Percentiles rank a stretch among this genome's conserved stretches.
Conservation (phyloP, 2,797 vertebrate genomes). For the Acanthopagrus latus region DNA sequence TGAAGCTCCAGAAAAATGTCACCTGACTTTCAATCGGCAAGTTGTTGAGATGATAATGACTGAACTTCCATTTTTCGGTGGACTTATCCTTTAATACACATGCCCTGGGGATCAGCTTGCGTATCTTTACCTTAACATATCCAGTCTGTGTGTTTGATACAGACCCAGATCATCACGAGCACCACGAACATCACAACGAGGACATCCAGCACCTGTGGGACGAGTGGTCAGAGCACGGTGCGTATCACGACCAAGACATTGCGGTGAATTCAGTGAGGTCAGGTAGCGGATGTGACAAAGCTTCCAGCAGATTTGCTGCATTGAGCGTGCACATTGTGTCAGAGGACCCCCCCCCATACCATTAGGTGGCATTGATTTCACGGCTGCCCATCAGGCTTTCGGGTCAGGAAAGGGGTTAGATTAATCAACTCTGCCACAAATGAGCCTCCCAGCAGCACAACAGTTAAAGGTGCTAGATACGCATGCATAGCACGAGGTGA, state of each 20-base stretch:
- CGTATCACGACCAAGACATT: conserved; percentile 24
- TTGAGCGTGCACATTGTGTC: not conserved
- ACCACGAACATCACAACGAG: conserved; percentile 64
- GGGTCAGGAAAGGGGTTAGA: too few species aligned
- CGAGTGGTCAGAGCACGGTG: conserved; percentile 85
- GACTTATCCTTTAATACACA: too few species aligned
- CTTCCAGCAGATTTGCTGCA: conserved; percentile 4
- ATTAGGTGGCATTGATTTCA: conserved; percentile 53
- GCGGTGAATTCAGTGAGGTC: not conserved
- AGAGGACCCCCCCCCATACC: conserved; percentile 4
- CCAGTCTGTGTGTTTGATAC: conserved; percentile 32
- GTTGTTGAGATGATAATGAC: too few species aligned
- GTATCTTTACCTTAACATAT: not conserved
- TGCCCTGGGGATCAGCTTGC: not conserved
- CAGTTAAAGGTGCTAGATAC: not conserved
- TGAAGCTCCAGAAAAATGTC: too few species aligned
- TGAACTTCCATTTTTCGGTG: too few species aligned
- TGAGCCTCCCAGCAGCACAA: not conserved
- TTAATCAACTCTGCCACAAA: conserved; percentile 18
- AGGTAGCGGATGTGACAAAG: not conserved
- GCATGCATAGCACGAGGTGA: not conserved
- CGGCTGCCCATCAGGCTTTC: conserved; percentile 11
- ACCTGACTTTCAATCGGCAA: too few species aligned
- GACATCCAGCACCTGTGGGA: conserved; percentile 82
- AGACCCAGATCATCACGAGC: conserved; percentile 72